Base-by-base conservation (phyloP, 2,797 vertebrate genomes). In the Argyrosomus regius region DNA sequence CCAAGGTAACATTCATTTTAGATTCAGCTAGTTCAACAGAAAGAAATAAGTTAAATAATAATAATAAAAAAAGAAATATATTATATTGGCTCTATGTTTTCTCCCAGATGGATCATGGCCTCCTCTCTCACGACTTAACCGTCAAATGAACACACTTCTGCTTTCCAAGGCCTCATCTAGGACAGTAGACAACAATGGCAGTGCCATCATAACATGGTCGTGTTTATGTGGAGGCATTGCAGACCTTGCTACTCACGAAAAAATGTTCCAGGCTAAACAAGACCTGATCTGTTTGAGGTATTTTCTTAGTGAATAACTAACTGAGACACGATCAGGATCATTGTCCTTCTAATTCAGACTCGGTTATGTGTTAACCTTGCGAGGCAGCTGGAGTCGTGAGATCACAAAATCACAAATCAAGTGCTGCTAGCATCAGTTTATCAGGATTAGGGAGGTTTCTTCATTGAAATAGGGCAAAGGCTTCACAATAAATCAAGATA, bases 71-170 rank as follows among this genome's bases (percentile, higher is more conserved):
- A 3, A 20, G 8, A 77, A 26, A 18, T 13, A 11, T 22, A n/a
- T 61, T 14, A 57, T 20, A 18, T 17, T 45, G 59, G 39, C 64
- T 64, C 6, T 48, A 17, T 56, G 31, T 67, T 35, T 69, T 49
- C 59, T 50, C 31, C 57, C 64, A 64, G 65, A 66, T 74, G 49
- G 63, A 70, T 45, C 11, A 43, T 71, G 53, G 68, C 75, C 78
- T 75, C 43, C 3, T 78, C 22, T 3, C n/a, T 31, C 39, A 56
- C 12, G 17, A 48, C 66, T 58, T 41, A 65, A 61, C 66, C 14
- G 24, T 4, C 31, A 71, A 20, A 69, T 31, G 54, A 56, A 73
- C 20, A 76, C 68, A 53, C 48, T 26, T 31, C 18, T 35, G 31
- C 41, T 60, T 17, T 31, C 13, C 10, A 65, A 67, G 20, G 64